Evolutionary conservation across 2,113 vertebrate species (phyloP), one percentile per base, ranked within the genome.

Genomic region (Hoplias malabaricus): DNA sequence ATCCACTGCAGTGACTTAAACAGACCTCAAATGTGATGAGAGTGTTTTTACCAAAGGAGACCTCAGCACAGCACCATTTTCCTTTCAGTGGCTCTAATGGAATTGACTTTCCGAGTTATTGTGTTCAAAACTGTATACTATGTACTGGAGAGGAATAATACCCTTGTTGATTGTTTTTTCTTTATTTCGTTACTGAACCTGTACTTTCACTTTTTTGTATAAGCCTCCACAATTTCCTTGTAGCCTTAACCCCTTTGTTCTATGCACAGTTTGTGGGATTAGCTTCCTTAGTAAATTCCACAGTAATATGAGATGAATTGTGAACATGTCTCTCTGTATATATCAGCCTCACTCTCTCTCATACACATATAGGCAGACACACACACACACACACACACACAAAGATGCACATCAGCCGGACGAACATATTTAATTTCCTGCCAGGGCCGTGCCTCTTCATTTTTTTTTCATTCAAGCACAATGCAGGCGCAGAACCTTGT

Each of bases 401-500:
- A 80, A 23, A 53, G 48, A 53, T 53, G 48, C 6, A 53, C 48
- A 61, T 61, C 29, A 61, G 31, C 61, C 53, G 65, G 73, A 81
- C 16, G 63, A 79, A 71, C 48, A 54, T 78, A 67, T 83, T 84
- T 75, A 56, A 83, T 84, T 84, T 84, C 76, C 85, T 81, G 73
- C 74, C 75, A 63, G 34, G 13, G 54, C 73, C 33, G 46, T 63
- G 53, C 38, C 42, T 78, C 73, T 69, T 63, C 5, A 31, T 69
- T 76, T 53, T 75, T 66, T 27, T 67, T 31, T 80, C 33, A 25
- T 70, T 76, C 31, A 50, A 77, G 54, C 33, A 69, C 62, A 82
- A n/a, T 80, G 21, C 69, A 36, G 61, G 59, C 25, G 19, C 69
- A 56, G 38, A 69, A 59, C 48, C 80, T 50, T 80, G 65, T 70